phyloP scores from a whole-genome alignment of 2,113 vertebrate genomes.

The Tretioscincus oriximinensis region DNA sequence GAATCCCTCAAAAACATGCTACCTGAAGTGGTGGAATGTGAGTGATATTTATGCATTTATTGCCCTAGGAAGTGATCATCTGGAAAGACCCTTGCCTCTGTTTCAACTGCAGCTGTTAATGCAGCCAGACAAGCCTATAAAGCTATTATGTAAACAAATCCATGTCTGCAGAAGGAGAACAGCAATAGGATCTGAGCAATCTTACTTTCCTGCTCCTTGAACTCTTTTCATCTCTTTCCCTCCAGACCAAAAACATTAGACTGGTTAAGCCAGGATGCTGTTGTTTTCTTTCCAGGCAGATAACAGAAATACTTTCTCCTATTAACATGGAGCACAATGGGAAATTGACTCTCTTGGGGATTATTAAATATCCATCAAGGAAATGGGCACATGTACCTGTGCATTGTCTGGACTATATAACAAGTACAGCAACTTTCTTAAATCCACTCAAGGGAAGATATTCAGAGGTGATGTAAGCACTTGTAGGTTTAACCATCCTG shows the following conservation, averaged over 20 bases:
- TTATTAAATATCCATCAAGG: slow-evolving; percentile 38
- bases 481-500: slow-evolving; percentile 13
- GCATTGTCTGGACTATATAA: slow-evolving; percentile 38
- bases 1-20: not conserved
- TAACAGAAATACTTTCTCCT: slow-evolving; percentile 53
- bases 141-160: not conserved
- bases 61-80: not conserved
- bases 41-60: not conserved
- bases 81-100: slow-evolving; percentile 11
- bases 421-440: slow-evolving; percentile 20
- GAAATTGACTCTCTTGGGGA: slow-evolving; percentile 4
- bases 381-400: slow-evolving; percentile 47
- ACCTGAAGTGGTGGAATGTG: not conserved
- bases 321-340: slow-evolving; percentile 31
- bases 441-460: slow-evolving; percentile 25
- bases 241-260: slow-evolving; percentile 26
- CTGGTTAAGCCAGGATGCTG: rapidly evolving
- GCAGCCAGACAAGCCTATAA: not conserved
- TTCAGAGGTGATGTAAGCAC: slow-evolving; percentile 42
- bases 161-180: slow-evolving; percentile 1
- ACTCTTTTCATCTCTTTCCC: slow-evolving; percentile 26
- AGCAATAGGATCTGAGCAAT: slow-evolving; percentile 1
- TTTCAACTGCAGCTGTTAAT: slow-evolving; percentile 27
- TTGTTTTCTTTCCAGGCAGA: slow-evolving; percentile 33
- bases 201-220: slow-evolving; percentile 32